phyloP scores from a whole-genome alignment of 1,140 invertebrate species.

The Brachionus koreanus region DNA sequence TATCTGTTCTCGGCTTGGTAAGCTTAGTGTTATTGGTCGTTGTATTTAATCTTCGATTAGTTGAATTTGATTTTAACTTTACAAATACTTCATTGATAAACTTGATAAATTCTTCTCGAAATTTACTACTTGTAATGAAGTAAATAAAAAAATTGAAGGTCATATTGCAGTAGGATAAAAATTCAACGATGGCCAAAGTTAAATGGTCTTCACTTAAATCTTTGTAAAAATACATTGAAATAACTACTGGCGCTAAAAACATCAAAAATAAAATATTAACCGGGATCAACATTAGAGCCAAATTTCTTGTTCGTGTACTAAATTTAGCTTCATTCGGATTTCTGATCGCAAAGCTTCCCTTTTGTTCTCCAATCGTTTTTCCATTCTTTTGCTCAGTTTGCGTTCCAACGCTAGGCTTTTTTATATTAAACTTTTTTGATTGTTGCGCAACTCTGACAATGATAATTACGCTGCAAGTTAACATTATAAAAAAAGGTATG shows the following conservation, averaged over 20 bases:
- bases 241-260: conserved; percentile 42
- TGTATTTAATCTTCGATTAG: background rate
- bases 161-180: conserved; percentile 34
- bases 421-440: conserved; percentile 20
- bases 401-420: background rate
- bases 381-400: background rate
- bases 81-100: conserved; percentile 1
- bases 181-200: conserved; percentile 41
- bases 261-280: conserved; percentile 44
- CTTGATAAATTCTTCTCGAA: conserved; percentile 43
- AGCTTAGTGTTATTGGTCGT: background rate
- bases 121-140: conserved; percentile 42
- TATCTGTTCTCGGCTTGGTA: background rate
- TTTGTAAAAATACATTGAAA: conserved; percentile 12
- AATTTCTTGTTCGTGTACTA: conserved; percentile 16
- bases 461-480: conserved; percentile 37
- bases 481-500: conserved; percentile 38
- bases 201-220: conserved; percentile 19
- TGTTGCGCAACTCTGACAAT: conserved; percentile 29
- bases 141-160: conserved; percentile 43
- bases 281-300: conserved; percentile 35
- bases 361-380: background rate
- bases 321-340: conserved; percentile 35
- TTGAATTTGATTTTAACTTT: conserved; percentile 15
- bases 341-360: background rate